Base-by-base conservation (phyloP, 2,113 vertebrate species). In the Tor tambroides region DNA sequence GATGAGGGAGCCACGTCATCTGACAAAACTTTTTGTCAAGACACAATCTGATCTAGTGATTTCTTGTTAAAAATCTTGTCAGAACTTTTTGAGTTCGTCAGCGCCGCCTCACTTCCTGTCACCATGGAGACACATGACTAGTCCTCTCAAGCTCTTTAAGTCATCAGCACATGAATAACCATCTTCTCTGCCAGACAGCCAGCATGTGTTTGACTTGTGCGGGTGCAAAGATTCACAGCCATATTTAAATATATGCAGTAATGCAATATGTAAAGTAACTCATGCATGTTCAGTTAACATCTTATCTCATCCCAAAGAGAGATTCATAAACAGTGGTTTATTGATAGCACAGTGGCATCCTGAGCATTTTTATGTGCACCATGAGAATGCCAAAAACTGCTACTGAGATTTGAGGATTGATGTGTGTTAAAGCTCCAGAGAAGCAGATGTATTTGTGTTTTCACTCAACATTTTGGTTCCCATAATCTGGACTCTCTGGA, bases 361-460 rank as follows among this genome's bases (percentile, higher is more conserved):
- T 1, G 69, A 72, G 69, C 32, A 38, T 56, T 78, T 78, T 78
- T 32, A 78, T 49, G 9, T 10, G 3, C 75, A 32, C 9, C 46
- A 51, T 19, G 74, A 76, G 74, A 76, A 17, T 1, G 6, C 30
- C 12, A 51, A 19, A 28, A 49, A 35, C 67, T 5, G 17, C 32
- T 72, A 0, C 10, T 32, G 15, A 78, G 49, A 78, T 80, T 59
- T 75, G 51, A n/a, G 19, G 17, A 19, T 38, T n/a, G 10, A n/a
- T 80, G 77, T n/a, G 49, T 80, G 30, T 38, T 38, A 59, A 59
- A 80, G 51, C 54, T 61, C 77, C 54, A 56, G 78, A 80, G 78
- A 63, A 80, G 30, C 54, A 41, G 54, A 63, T 41, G 15, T 61
- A 80, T 80, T 38, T 61, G 23, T 32, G 41, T 26, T 59, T 32